Base-by-base conservation (phyloP, 35 echinoderm and acorn worm genomes). In the Heliocidaris tuberculata region DNA sequence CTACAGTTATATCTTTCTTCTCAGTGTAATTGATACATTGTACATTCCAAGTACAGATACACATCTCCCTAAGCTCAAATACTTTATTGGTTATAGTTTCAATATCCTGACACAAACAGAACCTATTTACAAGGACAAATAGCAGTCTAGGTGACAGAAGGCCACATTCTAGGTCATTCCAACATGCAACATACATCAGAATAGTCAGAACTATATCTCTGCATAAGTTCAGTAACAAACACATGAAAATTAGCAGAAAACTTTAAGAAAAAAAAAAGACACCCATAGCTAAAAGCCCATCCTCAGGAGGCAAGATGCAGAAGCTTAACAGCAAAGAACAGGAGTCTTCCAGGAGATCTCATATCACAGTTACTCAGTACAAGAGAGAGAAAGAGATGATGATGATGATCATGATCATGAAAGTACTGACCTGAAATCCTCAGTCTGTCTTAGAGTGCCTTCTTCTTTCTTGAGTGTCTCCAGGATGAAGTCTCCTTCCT, bases 371-470 rank as follows among this genome's bases (percentile, higher is more conserved):
- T 42, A 3, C 35, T 42, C 35, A 42, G 35, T 42, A 42, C 35
- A 42, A 78, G 65, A 7, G 21, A 78, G 65, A 7, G 2, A 27
- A 19, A 78, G 21, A 29, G 65, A 89, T 2, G 87, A 89, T 89
- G 87, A 89, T 89, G 87, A 48, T 30, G 6, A 30, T 32, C 31
- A 48, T 30, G 6, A 30, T 32, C 31, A 89, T 89, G 13, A 47
- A 42, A 27, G 19, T n/a, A 94, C 96, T 94, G 91, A 97, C 97
- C 93, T 94, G 95, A 96, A 97, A 78, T 97, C 97, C 59, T 97
- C 94, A 27, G 97, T 96, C 90, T 94, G 48, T 27, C 95, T 86
- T n/a, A 96, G 85, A 52, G 94, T 78, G 13, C 96, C 96, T 54
- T 97, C 93, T 21, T 97, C 95, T 50, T 96, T 92, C 48, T 93